phyloP scores from a whole-genome alignment of 2,888 invertebrate genomes.

The Spilarctia lutea region DNA sequence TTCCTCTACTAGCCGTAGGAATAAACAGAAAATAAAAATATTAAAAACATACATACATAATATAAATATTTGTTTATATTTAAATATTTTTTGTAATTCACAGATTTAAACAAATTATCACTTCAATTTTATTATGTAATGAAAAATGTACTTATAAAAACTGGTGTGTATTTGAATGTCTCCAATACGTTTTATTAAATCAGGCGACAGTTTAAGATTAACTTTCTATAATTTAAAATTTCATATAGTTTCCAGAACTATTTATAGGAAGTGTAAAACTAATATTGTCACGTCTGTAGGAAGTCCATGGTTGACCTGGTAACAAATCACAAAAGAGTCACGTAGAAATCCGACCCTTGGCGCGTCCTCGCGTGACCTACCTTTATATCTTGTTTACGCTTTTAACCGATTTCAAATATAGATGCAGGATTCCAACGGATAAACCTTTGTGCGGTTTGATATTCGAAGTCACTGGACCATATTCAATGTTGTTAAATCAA shows the following conservation, averaged over 20 bases:
- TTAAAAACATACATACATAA: no score
- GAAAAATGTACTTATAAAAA: background rate
- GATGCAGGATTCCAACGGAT: constrained; percentile 21
- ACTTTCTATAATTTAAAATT: background rate
- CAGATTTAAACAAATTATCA: background rate
- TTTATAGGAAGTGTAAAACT: constrained; percentile 17
- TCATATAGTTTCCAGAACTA: background rate
- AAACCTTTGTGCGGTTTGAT: constrained; percentile 6
- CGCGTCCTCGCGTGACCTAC: constrained; percentile 50
- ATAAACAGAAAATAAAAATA: background rate
- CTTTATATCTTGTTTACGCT: constrained; percentile 49
- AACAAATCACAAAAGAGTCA: constrained; percentile 51
- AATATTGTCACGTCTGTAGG: constrained; percentile 20
- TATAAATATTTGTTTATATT: no score
- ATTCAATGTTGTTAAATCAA: constrained; percentile 8
- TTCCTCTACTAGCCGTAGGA: background rate
- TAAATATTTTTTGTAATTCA: background rate
- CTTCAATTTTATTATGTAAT: background rate
- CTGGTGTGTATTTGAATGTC: background rate
- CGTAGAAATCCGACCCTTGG: constrained; percentile 51
- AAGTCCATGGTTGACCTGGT: constrained; percentile 32
- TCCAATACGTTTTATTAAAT: background rate
- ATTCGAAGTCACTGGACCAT: constrained; percentile 11
- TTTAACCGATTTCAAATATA: constrained; percentile 45
- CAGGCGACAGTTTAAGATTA: background rate